Evolutionary conservation across 2,113 vertebrate genomes (phyloP), one percentile per base, ranked within the genome.

Genomic region (Azemiops feae): DNA sequence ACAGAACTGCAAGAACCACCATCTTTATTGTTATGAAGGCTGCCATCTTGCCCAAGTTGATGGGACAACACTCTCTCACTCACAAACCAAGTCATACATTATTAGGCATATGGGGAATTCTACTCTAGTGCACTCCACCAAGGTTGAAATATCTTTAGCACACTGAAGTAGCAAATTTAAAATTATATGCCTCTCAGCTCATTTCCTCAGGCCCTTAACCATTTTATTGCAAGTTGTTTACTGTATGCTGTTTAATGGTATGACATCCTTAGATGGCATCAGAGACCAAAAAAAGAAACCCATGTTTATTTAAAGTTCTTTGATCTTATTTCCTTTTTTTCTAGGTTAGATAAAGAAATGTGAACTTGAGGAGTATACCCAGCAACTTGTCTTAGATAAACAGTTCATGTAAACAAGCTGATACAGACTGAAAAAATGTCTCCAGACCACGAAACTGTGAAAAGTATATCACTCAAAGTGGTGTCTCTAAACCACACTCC

Each of bases 361-460:
- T 58, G 74, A 93, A n/a, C 53, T 47, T 34, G 69, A 85, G 58
- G 22, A 93, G 54, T 8, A n/a, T 50, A 88, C 18, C 89, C 53
- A 90, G 50, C 1, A 3, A n/a, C 47, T 54, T 93, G 86, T 90
- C 55, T 87, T 23, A 53, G 55, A 57, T 55, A 27, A 52, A 27
- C 45, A 87, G 34, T 90, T 89, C 47, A 27, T 57, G 55, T 87
- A 90, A 90, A 90, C 89, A 90, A 86, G 89, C 89, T 87, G 90
- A 87, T 87, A 64, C 81, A 87, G 55, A 90, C n/a, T 64, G 18
- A 43, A 89, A 90, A n/a, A 90, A 60, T 30, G 52, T 47, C 89
- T 93, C 47, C 74, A 90, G 92, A 89, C 81, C 47, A 64, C 87
- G 39, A 55, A 87, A 45, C 92, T 93, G 89, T 87, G 74, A 93